Base-by-base conservation (phyloP, 2,797 vertebrate genomes). In the Muraenolepis orangiensis region DNA sequence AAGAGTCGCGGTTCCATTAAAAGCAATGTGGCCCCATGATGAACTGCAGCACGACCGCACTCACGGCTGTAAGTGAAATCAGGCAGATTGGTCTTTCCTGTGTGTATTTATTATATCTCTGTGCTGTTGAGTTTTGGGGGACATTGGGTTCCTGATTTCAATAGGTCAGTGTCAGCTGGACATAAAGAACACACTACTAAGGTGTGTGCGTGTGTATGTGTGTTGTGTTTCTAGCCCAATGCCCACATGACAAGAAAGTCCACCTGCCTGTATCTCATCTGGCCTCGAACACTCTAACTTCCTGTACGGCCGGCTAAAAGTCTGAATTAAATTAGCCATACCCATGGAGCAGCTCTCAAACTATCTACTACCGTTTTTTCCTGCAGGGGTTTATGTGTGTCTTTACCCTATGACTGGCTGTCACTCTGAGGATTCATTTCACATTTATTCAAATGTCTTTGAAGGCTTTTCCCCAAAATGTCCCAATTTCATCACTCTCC, bases 21-120 rank as follows among this genome's bases (percentile, higher is more conserved):
- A n/a, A 76, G 85, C 69, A 82, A 76, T 74, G n/a, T n/a, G 34
- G 34, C 28, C 69, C 29, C 46, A n/a, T 73, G 42, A 78, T 76
- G 36, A 73, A 80, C 72, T 72, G 72, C 61, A 69, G 71, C 34
- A 69, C 64, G 70, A 28, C 51, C 64, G 32, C 11, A 36, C 61
- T 46, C 30, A 11, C 28, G 66, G 14, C 11, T 20, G n/a, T 61
- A 30, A 29, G 67, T 77, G 84, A 72, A 78, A 69, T 26, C 40
- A 68, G 23, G 26, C 6, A 34, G 6, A 70, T n/a, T 34, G 31
- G 68, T 69, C 67, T 7, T 8, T n/a, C 31, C 29, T 67, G 26
- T 57, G 46, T 57, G 51, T 57, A 57, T 57, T 57, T n/a, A 57
- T 57, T 57, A 57, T n/a, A 57, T 57, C 51, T 10, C n/a, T n/a